Conservation (phyloP, 1,140 invertebrate species). For the Chionoecetes opilio region DNA sequence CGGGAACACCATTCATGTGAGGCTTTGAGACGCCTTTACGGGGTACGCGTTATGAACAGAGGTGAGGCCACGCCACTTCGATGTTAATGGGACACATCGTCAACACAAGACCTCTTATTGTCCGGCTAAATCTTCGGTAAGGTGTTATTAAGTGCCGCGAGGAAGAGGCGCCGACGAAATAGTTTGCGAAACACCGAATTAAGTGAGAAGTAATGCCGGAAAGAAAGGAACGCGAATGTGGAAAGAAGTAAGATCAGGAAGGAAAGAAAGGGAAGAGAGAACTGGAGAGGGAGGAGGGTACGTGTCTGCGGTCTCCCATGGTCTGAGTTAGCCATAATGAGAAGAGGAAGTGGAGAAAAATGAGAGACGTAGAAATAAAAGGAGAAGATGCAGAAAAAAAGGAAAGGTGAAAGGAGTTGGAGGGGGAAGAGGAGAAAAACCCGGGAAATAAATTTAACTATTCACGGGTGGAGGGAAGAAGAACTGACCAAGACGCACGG, state of each 20-base stretch:
- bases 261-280: conserved; percentile 42
- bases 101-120: conserved; percentile 49
- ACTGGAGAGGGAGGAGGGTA: neutral
- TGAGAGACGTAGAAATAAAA: neutral
- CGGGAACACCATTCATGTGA: neutral
- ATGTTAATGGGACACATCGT: conserved; percentile 54
- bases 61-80: neutral
- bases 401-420: neutral
- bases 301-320: too few relatives aligned
- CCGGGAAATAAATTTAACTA: neutral
- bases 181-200: neutral
- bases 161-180: conserved; percentile 11
- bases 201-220: neutral
- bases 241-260: neutral
- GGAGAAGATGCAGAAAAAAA: neutral
- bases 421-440: neutral
- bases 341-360: neutral
- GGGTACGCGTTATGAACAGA: neutral
- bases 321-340: too few relatives aligned
- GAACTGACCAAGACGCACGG: neutral
- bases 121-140: conserved; percentile 32
- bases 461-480: neutral
- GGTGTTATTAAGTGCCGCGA: neutral
- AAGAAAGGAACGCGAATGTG: neutral
- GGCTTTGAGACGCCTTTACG: neutral